These are phyloP conservation scores for Globicephala melas DNA, from an alignment of 2,113 vertebrate species.

Conservation along the genomic window DNA sequence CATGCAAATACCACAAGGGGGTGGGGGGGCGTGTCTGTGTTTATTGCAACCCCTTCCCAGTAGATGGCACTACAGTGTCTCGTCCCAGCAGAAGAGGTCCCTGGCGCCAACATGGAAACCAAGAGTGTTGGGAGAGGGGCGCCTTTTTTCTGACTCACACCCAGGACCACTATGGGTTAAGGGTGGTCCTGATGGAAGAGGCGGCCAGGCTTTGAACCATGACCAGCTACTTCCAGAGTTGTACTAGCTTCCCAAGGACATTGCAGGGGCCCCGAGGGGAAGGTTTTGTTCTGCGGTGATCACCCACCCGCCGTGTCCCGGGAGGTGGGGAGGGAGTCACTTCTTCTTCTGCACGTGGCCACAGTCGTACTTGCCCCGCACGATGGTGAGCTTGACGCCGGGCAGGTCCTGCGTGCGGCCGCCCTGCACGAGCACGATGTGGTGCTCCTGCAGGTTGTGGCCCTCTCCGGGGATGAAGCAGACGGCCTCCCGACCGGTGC, in stretches of 20 bases:
- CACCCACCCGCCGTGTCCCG: rapidly evolving
- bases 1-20: background rate
- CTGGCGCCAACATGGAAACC: background rate
- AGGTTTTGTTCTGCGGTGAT: background rate
- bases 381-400: conserved; percentile 88
- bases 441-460: conserved; percentile 95
- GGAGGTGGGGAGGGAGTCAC: background rate
- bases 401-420: conserved; percentile 94
- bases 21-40: background rate
- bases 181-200: background rate
- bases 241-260: background rate
- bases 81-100: background rate
- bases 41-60: conserved; percentile 29
- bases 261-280: background rate
- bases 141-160: background rate
- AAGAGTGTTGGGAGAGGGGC: background rate
- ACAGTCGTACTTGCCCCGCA: conserved; percentile 78
- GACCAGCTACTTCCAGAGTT: background rate
- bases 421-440: conserved; percentile 90
- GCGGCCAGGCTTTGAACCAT: background rate
- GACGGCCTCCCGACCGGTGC: conserved; percentile 88
- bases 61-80: background rate
- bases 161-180: background rate
- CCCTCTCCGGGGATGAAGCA: conserved; percentile 94
- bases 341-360: conserved; percentile 79